Conservation (phyloP, 2,888 invertebrate genomes). For the Neria commutata region DNA sequence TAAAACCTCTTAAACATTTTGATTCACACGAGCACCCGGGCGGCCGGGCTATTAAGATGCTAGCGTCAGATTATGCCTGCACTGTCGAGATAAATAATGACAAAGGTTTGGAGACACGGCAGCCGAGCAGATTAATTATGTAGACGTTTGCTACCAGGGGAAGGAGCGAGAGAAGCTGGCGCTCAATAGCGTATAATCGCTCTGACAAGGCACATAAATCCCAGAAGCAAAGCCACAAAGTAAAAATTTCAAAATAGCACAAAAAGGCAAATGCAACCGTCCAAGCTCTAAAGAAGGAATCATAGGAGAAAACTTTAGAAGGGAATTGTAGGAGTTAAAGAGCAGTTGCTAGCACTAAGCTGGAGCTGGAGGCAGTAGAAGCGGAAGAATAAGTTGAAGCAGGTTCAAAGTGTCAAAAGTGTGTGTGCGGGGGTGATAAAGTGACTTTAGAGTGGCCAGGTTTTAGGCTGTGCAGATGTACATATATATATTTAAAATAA, state of each 20-base stretch:
- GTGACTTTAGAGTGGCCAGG: no score
- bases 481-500: no score
- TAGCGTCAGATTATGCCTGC: slow-evolving; percentile 8
- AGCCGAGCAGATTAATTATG: slow-evolving; percentile 22
- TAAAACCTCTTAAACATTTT: no score
- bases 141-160: slow-evolving; percentile 2
- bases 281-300: no score
- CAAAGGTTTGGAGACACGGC: slow-evolving; percentile 20
- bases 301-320: no score
- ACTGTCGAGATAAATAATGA: slow-evolving; percentile 25
- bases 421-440: no score
- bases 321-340: no score
- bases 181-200: slow-evolving; percentile 22
- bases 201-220: slow-evolving; percentile 17
- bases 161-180: not conserved
- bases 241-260: slow-evolving; percentile 18
- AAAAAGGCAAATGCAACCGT: slow-evolving; percentile 6
- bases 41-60: slow-evolving; percentile 9
- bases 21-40: slow-evolving; percentile 18
- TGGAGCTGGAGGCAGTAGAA: no score
- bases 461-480: no score
- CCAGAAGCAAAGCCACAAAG: slow-evolving; percentile 17
- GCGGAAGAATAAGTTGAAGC: no score
- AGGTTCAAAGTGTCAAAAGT: no score
- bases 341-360: no score